These are phyloP conservation scores for Virgularia gustaviana DNA, from an alignment of 92 coral and sea anemone species.

Conservation along the genomic window DNA sequence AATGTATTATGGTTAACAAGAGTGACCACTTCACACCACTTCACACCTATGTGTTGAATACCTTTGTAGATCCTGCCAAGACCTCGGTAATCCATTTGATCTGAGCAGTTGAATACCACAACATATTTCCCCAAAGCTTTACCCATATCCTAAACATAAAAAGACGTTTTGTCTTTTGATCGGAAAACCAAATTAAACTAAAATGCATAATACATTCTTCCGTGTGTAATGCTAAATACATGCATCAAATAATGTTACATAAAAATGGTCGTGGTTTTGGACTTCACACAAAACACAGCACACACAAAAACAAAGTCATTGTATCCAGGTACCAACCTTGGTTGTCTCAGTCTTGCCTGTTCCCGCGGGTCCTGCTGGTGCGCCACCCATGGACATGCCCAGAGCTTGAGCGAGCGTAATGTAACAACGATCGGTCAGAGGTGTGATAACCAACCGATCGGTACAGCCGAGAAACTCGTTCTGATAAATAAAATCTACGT, in stretches of 20 bases:
- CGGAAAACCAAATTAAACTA: no score
- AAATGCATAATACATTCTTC: not conserved
- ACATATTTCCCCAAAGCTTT: conserved; percentile 98
- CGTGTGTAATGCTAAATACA: not conserved
- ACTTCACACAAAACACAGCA: no score
- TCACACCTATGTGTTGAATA: not conserved
- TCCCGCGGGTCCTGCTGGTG: conserved; percentile 99
- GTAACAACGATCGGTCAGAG: conserved; percentile 97
- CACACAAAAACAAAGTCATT: no score
- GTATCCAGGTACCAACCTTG: conserved; percentile 71
- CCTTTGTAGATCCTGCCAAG: conserved; percentile 97
- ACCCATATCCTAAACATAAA: conserved; percentile 90
- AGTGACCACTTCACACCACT: not conserved
- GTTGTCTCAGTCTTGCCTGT: conserved; percentile 98
- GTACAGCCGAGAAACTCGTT: conserved; percentile 98
- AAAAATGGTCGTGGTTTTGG: no score
- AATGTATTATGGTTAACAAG: not conserved
- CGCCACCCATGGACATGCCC: conserved; percentile 99
- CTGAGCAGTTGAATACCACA: conserved; percentile 96
- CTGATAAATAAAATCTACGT: conserved; percentile 93
- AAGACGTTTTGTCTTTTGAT: not conserved
- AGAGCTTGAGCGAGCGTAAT: conserved; percentile 97
- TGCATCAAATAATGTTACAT: not conserved
- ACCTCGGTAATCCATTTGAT: conserved; percentile 98
- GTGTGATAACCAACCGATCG: conserved; percentile 95